A percentile compares a stretch with the other conserved stretches of the same genome.
Evolutionary conservation across 2,888 invertebrate species (phyloP).

Genomic region (Phyllotreta cruciferae): DNA sequence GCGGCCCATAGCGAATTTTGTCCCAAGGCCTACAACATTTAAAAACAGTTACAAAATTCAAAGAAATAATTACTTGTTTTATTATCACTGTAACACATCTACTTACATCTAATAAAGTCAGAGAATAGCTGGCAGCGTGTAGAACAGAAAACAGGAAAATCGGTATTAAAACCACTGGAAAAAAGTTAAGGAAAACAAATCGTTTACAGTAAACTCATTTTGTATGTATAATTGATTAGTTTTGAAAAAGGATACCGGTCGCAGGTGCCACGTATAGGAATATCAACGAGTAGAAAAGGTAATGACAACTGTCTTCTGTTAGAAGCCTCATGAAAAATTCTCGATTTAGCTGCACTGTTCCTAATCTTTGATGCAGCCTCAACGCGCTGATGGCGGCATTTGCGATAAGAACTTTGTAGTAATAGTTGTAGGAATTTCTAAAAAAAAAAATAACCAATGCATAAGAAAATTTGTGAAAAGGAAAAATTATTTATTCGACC

Average conservation of each 20-base stretch:
- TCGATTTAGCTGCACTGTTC: constrained; percentile 79
- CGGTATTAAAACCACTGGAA: constrained; percentile 86
- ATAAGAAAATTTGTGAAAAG: background rate
- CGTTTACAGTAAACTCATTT: background rate
- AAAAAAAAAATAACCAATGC: constrained; percentile 51
- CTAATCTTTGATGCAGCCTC: constrained; percentile 92
- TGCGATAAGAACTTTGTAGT: constrained; percentile 89
- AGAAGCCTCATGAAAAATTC: constrained; percentile 83
- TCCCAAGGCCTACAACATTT: constrained; percentile 76
- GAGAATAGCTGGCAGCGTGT: constrained; percentile 91
- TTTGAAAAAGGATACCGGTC: constrained; percentile 78
- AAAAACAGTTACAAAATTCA: constrained; percentile 7
- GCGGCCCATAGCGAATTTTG: constrained; percentile 91
- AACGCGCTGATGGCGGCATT: constrained; percentile 96
- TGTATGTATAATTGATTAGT: background rate
- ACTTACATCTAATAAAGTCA: constrained; percentile 91
- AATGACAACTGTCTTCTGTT: constrained; percentile 94
- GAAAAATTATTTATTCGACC: no score
- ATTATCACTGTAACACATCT: constrained; percentile 41
- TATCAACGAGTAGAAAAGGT: constrained; percentile 92
- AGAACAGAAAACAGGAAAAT: constrained; percentile 90
- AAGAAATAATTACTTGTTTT: no score
- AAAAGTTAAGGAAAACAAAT: constrained; percentile 34
- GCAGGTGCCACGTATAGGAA: constrained; percentile 91
- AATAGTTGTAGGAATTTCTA: constrained; percentile 79